phyloP scores from a whole-genome alignment of 1,140 invertebrate genomes.

The Copidosoma floridanum region DNA sequence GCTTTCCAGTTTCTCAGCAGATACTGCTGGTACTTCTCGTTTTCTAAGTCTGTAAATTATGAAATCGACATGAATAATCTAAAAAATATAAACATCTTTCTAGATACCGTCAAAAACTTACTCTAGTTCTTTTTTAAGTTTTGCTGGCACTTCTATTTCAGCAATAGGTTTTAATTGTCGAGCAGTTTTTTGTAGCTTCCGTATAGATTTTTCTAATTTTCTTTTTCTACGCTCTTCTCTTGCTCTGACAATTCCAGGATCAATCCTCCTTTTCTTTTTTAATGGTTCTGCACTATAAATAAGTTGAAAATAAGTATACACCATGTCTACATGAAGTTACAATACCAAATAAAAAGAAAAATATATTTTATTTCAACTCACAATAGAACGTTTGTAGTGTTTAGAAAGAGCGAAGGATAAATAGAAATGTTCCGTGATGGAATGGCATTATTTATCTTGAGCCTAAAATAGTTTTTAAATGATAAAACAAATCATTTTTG shows the following conservation, averaged over 20 bases:
- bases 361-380: too few relatives aligned
- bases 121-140: constrained; percentile 66
- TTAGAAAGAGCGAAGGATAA: constrained; percentile 34
- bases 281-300: constrained; percentile 74
- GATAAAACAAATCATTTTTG: too few relatives aligned
- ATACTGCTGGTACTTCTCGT: constrained; percentile 52
- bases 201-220: constrained; percentile 81
- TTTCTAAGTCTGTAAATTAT: constrained; percentile 55
- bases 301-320: background rate
- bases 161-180: constrained; percentile 79
- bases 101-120: constrained; percentile 47
- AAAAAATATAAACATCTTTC: background rate
- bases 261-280: constrained; percentile 84
- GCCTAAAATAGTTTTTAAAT: constrained; percentile 10
- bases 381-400: constrained; percentile 34
- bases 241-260: constrained; percentile 73
- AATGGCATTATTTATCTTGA: background rate
- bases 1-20: constrained; percentile 56
- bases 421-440: constrained; percentile 35
- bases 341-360: too few relatives aligned
- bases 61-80: constrained; percentile 8
- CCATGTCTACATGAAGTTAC: too few relatives aligned
- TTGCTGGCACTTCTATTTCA: constrained; percentile 72
- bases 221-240: constrained; percentile 77
- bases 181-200: constrained; percentile 71